Base-by-base conservation (phyloP, 2,797 vertebrate species). In the Diglossa cyanea region DNA sequence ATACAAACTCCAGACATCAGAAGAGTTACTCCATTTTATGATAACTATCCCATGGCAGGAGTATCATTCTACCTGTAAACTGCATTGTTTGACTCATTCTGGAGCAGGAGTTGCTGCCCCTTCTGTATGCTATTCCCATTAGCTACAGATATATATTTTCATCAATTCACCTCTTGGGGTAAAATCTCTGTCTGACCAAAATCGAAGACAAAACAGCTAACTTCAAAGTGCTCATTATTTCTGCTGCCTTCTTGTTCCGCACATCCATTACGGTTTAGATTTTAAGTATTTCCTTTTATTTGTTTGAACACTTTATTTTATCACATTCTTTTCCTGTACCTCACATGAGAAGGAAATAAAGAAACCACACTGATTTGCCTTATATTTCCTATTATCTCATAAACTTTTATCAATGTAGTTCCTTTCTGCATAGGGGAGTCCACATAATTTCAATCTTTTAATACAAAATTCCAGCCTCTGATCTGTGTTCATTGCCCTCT, bases 221-320 rank as follows among this genome's bases (percentile, higher is more conserved):
- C 37, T 88, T 84, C 76, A 88, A 75, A 90, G 53, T 25, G 55
- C 26, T 86, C 7, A 3, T 60, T 39, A 58, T 68, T 87, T 87
- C 71, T 93, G 25, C 42, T 87, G 5, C 48, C 68, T 82, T 80
- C 45, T 68, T 62, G 31, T n/a, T 91, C 68, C 51, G 75, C 20
- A 57, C 7, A 16, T 72, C 72, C 55, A 72, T 84, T 92, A 47
- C 48, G 42, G 6, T 86, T 79, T 82, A 44, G 24, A 26, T 87
- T 92, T 86, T 70, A 91, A 89, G 47, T 54, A 68, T 80, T 96
- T 92, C 58, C 58, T 75, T 66, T 75, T 66, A 72, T 66, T 81
- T 89, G 47, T 86, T 78, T 91, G 73, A 93, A 83, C 5, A 23
- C 21, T 68, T 84, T 7, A 37, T 88, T 94, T 92, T 85, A 89